Base-by-base conservation (phyloP, 37 sponge, comb jelly and placozoan species). In the Spongilla lacustris region DNA sequence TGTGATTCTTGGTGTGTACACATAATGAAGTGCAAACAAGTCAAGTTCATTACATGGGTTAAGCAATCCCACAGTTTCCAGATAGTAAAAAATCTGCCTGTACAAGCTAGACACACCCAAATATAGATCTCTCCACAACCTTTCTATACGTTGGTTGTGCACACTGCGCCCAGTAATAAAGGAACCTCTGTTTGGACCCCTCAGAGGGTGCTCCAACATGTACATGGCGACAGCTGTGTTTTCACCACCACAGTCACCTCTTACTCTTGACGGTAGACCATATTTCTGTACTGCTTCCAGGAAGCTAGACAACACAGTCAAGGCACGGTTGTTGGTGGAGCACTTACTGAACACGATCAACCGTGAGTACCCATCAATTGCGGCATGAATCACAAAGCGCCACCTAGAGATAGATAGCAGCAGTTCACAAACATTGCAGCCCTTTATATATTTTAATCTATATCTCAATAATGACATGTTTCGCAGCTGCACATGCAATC, bases 91-190 rank as follows among this genome's bases (percentile, higher is more conserved):
- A 10, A 90, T 33, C 27, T 85, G 48, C 34, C 80, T 66, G 83
- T 67, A 90, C 66, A 82, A 33, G 27, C 32, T n/a, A 2, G 74
- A 71, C 17, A 73, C 77, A 36, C 84, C 82, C 3, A 46, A 13
- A 50, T 73, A 84, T 8, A 91, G 67, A 71, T 91, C 91, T 29
- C 87, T 48, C 87, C 92, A 91, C 27, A 91, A 49, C 36, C 92
- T 70, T 69, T 91, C 92, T 8, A 91, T 87, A 12, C 92, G 25
- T 50, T 81, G 83, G 67, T 91, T 91, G 81, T 91, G 88, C 38
- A 91, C 91, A 69, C 85, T 84, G 25, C 70, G 67, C 24, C 91
- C 86, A 26, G 73, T 77, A 35, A 87, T 91, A 50, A 82, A 75
- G 21, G 74, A 71, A 10, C 69, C 82, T 46, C 84, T 68, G 9